These are phyloP conservation scores for Andrena haemorrhoa DNA, from an alignment of 2,888 invertebrate species.

Conservation along the genomic window DNA sequence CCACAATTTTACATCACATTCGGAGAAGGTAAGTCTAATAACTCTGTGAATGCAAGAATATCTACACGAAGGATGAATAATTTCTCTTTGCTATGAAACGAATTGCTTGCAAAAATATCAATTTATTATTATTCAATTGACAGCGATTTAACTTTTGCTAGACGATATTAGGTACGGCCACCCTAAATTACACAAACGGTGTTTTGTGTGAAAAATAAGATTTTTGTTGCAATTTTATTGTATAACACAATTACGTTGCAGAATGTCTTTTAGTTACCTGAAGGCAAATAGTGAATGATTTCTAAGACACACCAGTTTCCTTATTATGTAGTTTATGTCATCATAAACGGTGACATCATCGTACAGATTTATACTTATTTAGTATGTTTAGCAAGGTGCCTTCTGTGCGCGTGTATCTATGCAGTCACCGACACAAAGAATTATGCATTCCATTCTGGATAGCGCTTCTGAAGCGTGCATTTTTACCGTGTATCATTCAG, in stretches of 20 bases:
- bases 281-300: not conserved
- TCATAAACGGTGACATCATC: slow-evolving; percentile 45
- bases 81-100: no score
- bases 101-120: no score
- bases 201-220: not conserved
- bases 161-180: no score
- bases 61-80: no score
- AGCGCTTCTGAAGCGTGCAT: slow-evolving; percentile 18
- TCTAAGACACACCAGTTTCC: slow-evolving; percentile 14
- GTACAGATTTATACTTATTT: slow-evolving; percentile 44
- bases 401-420: not conserved
- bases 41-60: no score
- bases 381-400: slow-evolving; percentile 32
- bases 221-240: no score
- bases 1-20: no score
- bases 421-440: slow-evolving; percentile 2
- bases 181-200: not conserved
- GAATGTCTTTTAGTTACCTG: not conserved
- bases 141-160: no score
- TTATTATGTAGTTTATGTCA: slow-evolving; percentile 40
- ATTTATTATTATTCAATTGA: no score
- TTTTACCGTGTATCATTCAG: not conserved
- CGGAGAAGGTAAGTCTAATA: no score
- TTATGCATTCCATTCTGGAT: slow-evolving; percentile 21
- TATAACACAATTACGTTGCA: not conserved